Evolutionary conservation across 2,888 invertebrate genomes (phyloP).

Genomic region (Sussaba pulchella): DNA sequence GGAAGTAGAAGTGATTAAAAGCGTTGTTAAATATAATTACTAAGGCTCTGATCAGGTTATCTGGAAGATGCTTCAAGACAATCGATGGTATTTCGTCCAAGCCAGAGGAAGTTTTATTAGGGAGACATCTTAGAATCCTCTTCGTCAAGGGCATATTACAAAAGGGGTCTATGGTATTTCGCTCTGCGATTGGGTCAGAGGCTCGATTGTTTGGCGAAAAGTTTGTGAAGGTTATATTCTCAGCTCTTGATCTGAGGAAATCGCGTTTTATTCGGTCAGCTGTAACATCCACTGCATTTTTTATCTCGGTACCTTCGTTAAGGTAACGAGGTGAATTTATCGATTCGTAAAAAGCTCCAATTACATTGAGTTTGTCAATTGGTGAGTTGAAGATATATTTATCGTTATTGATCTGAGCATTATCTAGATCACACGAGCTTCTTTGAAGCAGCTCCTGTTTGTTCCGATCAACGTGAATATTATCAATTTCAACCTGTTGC

Average conservation of each 20-base stretch:
- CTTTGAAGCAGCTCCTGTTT: not conserved
- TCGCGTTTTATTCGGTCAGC: not conserved
- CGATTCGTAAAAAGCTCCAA: too few species aligned
- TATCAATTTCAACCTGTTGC: not conserved
- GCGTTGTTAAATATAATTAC: conserved; percentile 49
- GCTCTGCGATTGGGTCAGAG: too few species aligned
- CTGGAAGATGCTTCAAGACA: too few species aligned
- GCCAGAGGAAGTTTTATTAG: conserved; percentile 58
- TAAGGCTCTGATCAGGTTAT: not conserved
- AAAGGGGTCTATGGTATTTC: too few species aligned
- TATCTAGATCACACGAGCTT: not conserved
- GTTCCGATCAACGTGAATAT: not conserved
- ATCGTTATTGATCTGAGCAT: too few species aligned
- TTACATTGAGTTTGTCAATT: too few species aligned
- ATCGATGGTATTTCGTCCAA: too few species aligned
- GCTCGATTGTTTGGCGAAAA: not conserved
- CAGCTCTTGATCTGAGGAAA: not conserved
- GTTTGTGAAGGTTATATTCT: not conserved
- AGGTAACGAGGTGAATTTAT: too few species aligned
- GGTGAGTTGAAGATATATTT: too few species aligned
- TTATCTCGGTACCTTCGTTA: too few species aligned
- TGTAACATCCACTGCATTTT: conserved; percentile 3
- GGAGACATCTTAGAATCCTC: conserved; percentile 33
- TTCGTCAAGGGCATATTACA: not conserved
- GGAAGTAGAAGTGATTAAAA: conserved; percentile 14